Base-by-base conservation (phyloP, 2,888 invertebrate genomes). In the Geotrupes spiniger region DNA sequence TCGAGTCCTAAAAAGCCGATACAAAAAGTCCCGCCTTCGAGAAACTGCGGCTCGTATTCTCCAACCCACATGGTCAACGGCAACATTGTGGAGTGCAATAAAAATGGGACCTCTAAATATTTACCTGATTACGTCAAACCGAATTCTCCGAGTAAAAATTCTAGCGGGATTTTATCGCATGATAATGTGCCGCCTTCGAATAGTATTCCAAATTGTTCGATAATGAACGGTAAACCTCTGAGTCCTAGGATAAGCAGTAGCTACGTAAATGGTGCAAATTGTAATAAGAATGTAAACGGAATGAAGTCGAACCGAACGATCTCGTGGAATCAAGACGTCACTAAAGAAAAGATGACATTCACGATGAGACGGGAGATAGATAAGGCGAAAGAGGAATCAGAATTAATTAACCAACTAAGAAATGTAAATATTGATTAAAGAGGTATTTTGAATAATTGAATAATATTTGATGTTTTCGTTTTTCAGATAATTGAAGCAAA, bases 291-390 rank as follows among this genome's bases (percentile, higher is more conserved):
- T 36, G 63, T 63, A 39, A 58, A 56, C 40, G 57, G 61, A 5
- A 68, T 67, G 53, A 65, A 66, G 10, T 54, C 58, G 16, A 62
- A 64, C 26, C 70, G 74, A 54, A 82, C 79, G 65, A 82, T 85
- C 61, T 81, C 82, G 59, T 89, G 89, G 89, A 87, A 83, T 61
- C 83, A 84, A 62, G 86, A 87, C 60, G 72, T 81, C 54, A 74
- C 82, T 29, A 74, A 80, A 0, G 89, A 89, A 57, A 89, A 89
- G 68, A 82, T 92, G 62, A 89, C 88, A 66, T 93, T 93, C 70
- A 94, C 94, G 0, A 92, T 94, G 87, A 83, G 92, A 64, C 79
- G 94, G 58, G 93, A 93, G 72, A 89, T 92, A 57, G 92, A 94
- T 69, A 88, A 90, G 63, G 91, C 92, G 64, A 86, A 88, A 68